phyloP scores from a whole-genome alignment of 2,113 vertebrate genomes.

The Ammospiza nelsoni region DNA sequence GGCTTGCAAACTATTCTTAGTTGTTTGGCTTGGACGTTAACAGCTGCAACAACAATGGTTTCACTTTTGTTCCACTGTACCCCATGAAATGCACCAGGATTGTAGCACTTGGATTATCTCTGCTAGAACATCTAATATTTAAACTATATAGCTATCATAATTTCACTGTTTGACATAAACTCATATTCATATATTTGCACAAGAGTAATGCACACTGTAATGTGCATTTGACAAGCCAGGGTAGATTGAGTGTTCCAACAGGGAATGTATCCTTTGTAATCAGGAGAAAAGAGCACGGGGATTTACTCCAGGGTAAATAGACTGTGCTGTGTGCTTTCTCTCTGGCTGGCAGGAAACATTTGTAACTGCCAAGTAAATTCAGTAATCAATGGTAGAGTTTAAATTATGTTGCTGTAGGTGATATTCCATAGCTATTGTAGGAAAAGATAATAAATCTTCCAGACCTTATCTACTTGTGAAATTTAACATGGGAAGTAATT shows the following conservation, averaged over 20 bases:
- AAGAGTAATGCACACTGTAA: background rate
- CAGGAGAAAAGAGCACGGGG: background rate
- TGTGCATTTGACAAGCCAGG: background rate
- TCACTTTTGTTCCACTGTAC: background rate
- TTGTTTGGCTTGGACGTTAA: background rate
- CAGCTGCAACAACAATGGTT: background rate
- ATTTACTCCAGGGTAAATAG: constrained; percentile 11
- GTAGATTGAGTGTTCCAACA: background rate
- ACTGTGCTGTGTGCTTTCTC: background rate
- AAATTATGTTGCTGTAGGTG: background rate
- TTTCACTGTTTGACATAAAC: background rate
- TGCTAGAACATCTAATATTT: background rate
- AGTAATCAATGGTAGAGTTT: background rate
- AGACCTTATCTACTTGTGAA: background rate
- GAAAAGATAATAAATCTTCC: background rate
- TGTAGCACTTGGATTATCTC: background rate
- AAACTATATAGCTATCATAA: background rate
- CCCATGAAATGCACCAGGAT: background rate
- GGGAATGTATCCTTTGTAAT: background rate
- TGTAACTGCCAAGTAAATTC: constrained; percentile 9
- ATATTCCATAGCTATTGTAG: background rate
- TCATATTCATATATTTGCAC: background rate
- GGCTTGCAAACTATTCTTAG: background rate
- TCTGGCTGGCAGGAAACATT: background rate
- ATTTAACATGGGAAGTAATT: background rate